A percentile compares a stretch with the other conserved stretches of the same genome.
phyloP scores from a whole-genome alignment of 1,140 invertebrate genomes.

The Paralvinella palmiformis region DNA sequence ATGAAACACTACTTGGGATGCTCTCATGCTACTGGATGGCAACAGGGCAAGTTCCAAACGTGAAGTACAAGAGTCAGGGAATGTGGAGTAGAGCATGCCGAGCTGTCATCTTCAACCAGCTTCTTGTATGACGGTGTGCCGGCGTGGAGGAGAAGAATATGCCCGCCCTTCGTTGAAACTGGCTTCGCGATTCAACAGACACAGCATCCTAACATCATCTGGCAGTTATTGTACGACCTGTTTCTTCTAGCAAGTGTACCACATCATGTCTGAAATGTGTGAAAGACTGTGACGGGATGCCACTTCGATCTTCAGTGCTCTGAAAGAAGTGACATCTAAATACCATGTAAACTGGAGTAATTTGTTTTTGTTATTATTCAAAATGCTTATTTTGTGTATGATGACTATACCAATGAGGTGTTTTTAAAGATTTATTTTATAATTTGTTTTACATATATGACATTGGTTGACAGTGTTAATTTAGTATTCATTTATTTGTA shows the following conservation, averaged over 20 bases:
- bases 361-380: no score
- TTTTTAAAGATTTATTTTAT: no score
- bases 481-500: no score
- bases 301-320: neutral
- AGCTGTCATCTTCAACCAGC: neutral
- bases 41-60: neutral
- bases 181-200: constrained; percentile 1
- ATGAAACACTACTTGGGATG: neutral
- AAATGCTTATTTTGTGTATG: no score
- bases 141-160: neutral
- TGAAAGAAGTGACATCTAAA: neutral
- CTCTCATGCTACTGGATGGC: no score
- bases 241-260: neutral
- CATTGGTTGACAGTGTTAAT: no score
- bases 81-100: neutral
- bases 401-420: no score
- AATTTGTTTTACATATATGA: no score
- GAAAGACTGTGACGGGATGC: neutral
- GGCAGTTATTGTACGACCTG: constrained; percentile 3
- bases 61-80: neutral
- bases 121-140: neutral
- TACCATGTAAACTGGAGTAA: neutral
- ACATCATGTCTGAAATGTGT: neutral
- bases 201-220: neutral
- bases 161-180: neutral